Evolutionary conservation across 2,113 vertebrate species (phyloP), one percentile per base, ranked within the genome.

Genomic region (Corythoichthys intestinalis): DNA sequence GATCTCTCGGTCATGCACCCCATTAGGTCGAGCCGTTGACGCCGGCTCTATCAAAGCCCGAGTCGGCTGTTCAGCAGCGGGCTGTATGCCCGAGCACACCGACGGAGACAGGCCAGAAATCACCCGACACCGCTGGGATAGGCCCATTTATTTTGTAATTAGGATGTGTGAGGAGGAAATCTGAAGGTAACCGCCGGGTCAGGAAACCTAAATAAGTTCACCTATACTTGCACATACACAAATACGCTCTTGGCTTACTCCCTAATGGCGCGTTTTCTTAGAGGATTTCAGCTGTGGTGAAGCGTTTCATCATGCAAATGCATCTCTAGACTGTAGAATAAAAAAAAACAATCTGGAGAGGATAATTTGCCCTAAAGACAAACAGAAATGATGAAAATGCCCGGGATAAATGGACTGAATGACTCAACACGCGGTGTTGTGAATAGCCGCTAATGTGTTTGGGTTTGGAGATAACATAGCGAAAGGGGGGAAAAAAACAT

Each of bases 361-460:
- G 75, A 85, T 84, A 74, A 85, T 82, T 88, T 88, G 71, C 85
- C 83, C 86, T 82, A 64, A 88, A 86, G 83, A 85, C 83, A 88
- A 72, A 78, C 75, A 47, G 79, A 85, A 58, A 84, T 83, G 83
- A 83, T 74, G 82, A 85, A 87, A 88, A 87, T 76, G 76, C 77
- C 84, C 75, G 66, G 74, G 76, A 71, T 85, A 80, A 90, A 88
- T 81, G 69, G 74, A 67, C 65, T 79, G 72, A 77, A 71, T 75
- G 73, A 87, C 80, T 81, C 82, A 87, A 73, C 77, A 79, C 76
- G 86, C 69, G 71, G 72, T 76, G 73, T 68, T 64, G 59, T 89
- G 75, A 88, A 88, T 86, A 85, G 81, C 81, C 86, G 79, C 85
- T 90, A 90, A 90, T 90, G 87, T 89, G 85, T 88, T 89, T 89